Percentiles rank a stretch among this genome's conserved stretches.
Conservation (phyloP, 2,797 vertebrate species). For the Psittacula echo region DNA sequence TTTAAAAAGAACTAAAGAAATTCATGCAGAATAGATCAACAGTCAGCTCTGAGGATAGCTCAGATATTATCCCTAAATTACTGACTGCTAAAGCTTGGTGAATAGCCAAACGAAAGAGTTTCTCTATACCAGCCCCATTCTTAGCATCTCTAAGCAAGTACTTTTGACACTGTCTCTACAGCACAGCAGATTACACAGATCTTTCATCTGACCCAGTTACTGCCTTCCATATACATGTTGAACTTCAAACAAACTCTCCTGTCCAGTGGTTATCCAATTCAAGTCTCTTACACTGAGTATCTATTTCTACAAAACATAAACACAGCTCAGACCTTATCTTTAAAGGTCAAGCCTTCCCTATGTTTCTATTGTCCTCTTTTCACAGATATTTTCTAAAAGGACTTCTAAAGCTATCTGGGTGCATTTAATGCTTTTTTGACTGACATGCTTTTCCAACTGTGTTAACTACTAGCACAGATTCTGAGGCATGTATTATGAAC, state of each 20-base stretch:
- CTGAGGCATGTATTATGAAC: background rate
- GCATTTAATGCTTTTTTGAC: background rate
- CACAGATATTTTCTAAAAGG: background rate
- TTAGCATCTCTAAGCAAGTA: background rate
- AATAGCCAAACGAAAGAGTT: background rate
- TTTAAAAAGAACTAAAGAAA: background rate
- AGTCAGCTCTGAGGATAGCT: background rate
- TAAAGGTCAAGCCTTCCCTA: background rate
- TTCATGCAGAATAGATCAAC: background rate
- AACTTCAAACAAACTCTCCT: slow-evolving; percentile 42
- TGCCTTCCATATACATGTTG: background rate
- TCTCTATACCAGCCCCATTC: background rate
- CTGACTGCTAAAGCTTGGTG: background rate
- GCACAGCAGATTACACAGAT: background rate
- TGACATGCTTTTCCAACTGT: background rate
- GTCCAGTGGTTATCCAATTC: background rate
- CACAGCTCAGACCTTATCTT: background rate
- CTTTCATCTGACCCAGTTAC: slow-evolving; percentile 22
- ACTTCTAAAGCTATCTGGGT: background rate
- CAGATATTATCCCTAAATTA: background rate
- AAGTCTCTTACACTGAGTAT: background rate
- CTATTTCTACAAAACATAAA: slow-evolving; percentile 24
- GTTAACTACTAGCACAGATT: background rate
- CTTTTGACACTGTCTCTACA: background rate
- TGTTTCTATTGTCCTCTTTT: background rate